These are phyloP conservation scores for Heterotis niloticus DNA, from an alignment of 2,113 vertebrate genomes.

Conservation along the genomic window DNA sequence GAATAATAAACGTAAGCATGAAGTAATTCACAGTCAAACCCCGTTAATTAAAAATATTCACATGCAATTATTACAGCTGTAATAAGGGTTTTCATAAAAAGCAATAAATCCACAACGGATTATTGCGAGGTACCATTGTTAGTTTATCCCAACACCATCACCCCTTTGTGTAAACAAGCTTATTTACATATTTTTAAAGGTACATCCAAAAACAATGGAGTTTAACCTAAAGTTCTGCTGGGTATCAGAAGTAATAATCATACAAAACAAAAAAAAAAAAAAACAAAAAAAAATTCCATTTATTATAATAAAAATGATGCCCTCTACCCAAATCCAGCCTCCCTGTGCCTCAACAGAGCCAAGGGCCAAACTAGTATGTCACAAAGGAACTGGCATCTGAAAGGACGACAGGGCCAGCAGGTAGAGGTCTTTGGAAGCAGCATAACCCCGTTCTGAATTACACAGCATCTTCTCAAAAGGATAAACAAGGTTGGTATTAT, in stretches of 20 bases:
- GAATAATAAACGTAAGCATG: conserved; percentile 36
- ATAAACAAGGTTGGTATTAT: conserved; percentile 44
- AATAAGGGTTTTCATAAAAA: neutral
- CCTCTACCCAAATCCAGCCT: neutral
- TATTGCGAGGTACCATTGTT: conserved; percentile 41
- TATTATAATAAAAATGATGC: conserved; percentile 56
- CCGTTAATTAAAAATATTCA: conserved; percentile 50
- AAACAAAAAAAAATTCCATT: conserved; percentile 57
- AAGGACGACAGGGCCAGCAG: conserved; percentile 62
- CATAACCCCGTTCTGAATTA: conserved; percentile 41
- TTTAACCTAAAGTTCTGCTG: conserved; percentile 50
- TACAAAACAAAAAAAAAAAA: conserved; percentile 44
- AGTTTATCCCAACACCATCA: neutral
- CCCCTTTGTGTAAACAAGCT: conserved; percentile 24
- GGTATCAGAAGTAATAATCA: conserved; percentile 47
- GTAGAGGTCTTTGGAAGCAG: conserved; percentile 34
- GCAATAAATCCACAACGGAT: conserved; percentile 41
- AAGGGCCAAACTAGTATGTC: conserved; percentile 45
- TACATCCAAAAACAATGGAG: conserved; percentile 46
- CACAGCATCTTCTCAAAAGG: conserved; percentile 45
- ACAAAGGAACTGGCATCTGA: conserved; percentile 48
- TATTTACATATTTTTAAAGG: conserved; percentile 22
- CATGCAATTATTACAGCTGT: conserved; percentile 46
- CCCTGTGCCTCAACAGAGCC: conserved; percentile 53
- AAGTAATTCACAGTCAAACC: conserved; percentile 65